phyloP scores from a whole-genome alignment of 2,113 vertebrate species.

The Psammodynastes pulverulentus region DNA sequence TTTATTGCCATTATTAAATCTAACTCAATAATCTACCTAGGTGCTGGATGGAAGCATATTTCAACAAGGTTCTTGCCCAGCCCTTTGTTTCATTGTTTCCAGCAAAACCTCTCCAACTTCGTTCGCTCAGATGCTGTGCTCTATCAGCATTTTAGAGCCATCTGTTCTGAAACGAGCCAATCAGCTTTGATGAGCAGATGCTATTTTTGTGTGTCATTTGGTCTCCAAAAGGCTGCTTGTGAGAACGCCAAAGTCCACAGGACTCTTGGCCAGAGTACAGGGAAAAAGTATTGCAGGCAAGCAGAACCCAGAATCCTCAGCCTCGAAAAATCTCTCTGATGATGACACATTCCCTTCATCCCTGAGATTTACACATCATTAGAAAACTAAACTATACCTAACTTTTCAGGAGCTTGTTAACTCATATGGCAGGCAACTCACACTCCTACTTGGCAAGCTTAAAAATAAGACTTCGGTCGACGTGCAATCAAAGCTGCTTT shows the following conservation, averaged over 20 bases:
- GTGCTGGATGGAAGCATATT: not conserved
- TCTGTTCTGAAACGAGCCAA: constrained; percentile 34
- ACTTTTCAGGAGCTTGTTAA: constrained; percentile 62
- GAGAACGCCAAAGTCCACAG: constrained; percentile 40
- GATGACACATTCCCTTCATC: constrained; percentile 62
- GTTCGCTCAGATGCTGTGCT: constrained; percentile 11
- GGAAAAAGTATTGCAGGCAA: not conserved
- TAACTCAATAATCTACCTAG: not conserved
- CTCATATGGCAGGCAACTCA: constrained; percentile 22
- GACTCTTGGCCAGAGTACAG: constrained; percentile 17
- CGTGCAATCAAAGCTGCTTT: not conserved
- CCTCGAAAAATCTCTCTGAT: constrained; percentile 51
- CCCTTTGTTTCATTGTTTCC: not conserved
- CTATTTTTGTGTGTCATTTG: constrained; percentile 48
- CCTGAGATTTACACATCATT: constrained; percentile 59
- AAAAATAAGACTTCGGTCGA: constrained; percentile 17
- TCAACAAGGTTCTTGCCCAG: not conserved
- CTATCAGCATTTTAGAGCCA: constrained; percentile 24
- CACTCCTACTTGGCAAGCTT: constrained; percentile 32
- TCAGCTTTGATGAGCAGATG: constrained; percentile 3
- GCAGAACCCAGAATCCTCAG: not conserved
- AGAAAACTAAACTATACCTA: constrained; percentile 54
- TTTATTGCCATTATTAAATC: not conserved
- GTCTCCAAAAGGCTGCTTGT: constrained; percentile 15
- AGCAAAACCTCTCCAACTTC: constrained; percentile 4